Evolutionary conservation across 2,113 vertebrate species (phyloP), one percentile per base, ranked within the genome.

Genomic region (Nothobranchius furzeri): DNA sequence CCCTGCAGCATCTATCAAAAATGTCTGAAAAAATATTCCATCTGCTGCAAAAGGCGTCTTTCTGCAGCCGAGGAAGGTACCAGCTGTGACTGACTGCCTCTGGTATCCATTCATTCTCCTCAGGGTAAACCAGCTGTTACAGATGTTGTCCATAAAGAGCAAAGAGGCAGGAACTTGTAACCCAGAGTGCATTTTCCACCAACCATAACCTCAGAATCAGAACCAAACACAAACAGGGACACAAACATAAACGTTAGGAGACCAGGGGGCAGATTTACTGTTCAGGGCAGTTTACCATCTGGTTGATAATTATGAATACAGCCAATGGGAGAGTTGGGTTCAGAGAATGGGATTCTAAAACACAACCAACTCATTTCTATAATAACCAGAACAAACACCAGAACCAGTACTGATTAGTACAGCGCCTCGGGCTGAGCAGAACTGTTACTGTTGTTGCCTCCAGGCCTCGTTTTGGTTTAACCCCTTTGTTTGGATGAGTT

Each of bases 61-160:
- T 48, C 7, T 48, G 25, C 45, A 37, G 53, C 30, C 45, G 45
- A 24, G 64, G 54, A 55, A 45, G 43, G 12, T 3, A 67, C 13
- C 64, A 67, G 45, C 53, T 67, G 64, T 45, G 12, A 37, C 53
- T 49, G 53, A 37, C 64, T 24, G 30, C 46, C 43, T 57, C 43
- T 10, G 64, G 64, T 66, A 20, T 20, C 47, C 42, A 25, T 12
- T 57, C 43, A 8, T 14, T 10, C 40, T 30, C 11, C 43, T 48
- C 15, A 12, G 64, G 48, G 43, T 56, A 8, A 47, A 49, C 43
- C 53, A 67, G 64, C 53, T 67, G 64, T 49, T 55, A 25, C 64
- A 37, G 53, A 67, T 67, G 45, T 57, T 24, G 47, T 12, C 45
- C 64, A 48, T 37, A 47, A 57, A 40, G 53, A 40, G 30, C 53